Percentiles rank a stretch among this genome's conserved stretches.
These are phyloP conservation scores for Macrosteles quadrilineatus DNA, from an alignment of 1,140 invertebrate genomes.

Conservation along the genomic window DNA sequence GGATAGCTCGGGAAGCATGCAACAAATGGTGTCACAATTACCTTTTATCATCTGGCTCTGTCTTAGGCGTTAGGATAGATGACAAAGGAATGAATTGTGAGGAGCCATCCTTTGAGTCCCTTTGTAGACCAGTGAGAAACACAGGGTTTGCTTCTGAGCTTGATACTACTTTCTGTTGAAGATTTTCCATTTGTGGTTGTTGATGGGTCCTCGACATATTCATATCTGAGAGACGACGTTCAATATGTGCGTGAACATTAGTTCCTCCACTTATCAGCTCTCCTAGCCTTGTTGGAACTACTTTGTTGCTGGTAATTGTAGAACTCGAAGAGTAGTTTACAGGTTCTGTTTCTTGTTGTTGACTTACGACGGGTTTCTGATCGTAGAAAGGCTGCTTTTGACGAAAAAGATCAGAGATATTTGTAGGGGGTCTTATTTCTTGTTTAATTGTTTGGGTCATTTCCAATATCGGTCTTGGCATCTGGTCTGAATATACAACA, in stretches of 20 bases:
- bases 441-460: not conserved
- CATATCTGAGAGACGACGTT: constrained; percentile 1
- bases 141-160: constrained; percentile 28
- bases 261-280: constrained; percentile 16
- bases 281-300: constrained; percentile 1
- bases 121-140: constrained; percentile 27
- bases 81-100: constrained; percentile 40
- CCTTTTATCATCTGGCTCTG: constrained; percentile 32
- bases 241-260: constrained; percentile 16
- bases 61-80: constrained; percentile 38
- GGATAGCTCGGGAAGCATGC: no score
- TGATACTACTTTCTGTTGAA: constrained; percentile 38
- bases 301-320: not conserved
- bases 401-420: not conserved
- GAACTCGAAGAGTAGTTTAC: not conserved
- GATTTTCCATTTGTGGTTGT: constrained; percentile 26
- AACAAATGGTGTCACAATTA: constrained; percentile 9
- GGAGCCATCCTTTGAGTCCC: constrained; percentile 36
- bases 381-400: not conserved
- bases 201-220: not conserved
- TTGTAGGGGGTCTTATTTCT: not conserved
- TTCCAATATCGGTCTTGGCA: not conserved
- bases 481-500: not conserved
- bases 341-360: constrained; percentile 3
- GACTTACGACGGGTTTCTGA: not conserved